A percentile compares a stretch with the other conserved stretches of the same genome.
Conservation (phyloP, 2,113 vertebrate genomes). For the Fregetta grallaria region DNA sequence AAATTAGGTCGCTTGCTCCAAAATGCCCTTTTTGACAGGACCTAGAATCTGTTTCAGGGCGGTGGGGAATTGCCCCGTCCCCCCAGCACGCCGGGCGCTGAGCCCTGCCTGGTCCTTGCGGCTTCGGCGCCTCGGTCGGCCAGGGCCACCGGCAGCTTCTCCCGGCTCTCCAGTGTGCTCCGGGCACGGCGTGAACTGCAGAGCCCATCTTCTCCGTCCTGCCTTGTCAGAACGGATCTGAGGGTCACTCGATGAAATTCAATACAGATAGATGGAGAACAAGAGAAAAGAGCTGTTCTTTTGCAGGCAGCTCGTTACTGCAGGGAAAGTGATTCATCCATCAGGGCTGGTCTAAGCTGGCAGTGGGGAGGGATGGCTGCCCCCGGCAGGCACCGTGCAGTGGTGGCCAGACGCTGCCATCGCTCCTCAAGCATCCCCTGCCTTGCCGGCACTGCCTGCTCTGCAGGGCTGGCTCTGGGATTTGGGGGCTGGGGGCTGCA, state of each 20-base stretch:
- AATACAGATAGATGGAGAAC: background rate
- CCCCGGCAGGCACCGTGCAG: background rate
- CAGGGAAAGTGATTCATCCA: background rate
- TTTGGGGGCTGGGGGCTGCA: background rate
- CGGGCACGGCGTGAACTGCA: accelerated
- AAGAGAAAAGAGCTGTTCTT: background rate
- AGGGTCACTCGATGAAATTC: background rate
- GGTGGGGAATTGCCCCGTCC: accelerated
- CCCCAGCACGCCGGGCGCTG: background rate
- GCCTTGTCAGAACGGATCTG: background rate
- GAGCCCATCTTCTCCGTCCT: background rate
- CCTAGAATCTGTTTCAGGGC: background rate
- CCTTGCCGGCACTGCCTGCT: accelerated
- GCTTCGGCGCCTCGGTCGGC: background rate
- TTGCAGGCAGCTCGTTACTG: background rate
- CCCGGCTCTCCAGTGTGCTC: background rate
- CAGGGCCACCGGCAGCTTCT: background rate
- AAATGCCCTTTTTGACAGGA: background rate
- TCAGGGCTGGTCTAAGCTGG: background rate
- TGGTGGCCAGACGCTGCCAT: background rate
- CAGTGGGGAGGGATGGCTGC: background rate
- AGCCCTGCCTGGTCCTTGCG: background rate
- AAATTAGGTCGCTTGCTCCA: accelerated
- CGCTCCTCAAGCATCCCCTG: background rate
- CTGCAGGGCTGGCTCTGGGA: background rate